Evolutionary conservation across 2,797 vertebrate species (phyloP).

Genomic region (Dermochelys coriacea): DNA sequence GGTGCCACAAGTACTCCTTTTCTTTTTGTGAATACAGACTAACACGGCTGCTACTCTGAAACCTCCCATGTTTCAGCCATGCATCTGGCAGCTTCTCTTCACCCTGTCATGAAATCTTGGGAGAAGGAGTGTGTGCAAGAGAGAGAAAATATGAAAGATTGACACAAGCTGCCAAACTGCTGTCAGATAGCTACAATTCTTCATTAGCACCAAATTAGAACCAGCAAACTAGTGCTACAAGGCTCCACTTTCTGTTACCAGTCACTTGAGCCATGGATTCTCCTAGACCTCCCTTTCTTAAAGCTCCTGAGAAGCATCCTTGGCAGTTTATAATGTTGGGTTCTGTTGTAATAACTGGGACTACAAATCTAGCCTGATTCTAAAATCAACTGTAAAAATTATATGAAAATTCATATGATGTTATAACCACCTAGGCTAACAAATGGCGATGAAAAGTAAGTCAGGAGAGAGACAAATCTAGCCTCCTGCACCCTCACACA

Average conservation of each 20-base stretch:
- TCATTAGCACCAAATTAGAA: background rate
- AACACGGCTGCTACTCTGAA: no score
- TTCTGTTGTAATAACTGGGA: background rate
- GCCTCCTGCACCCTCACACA: background rate
- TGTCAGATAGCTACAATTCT: background rate
- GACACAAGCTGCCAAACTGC: background rate
- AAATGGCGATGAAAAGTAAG: background rate
- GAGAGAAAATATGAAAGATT: background rate
- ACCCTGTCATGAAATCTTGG: accelerated
- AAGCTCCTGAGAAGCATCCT: background rate
- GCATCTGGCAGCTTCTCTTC: background rate
- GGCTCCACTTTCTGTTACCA: background rate
- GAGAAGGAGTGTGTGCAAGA: background rate
- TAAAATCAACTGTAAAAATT: background rate
- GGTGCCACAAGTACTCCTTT: no score
- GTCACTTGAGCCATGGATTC: background rate
- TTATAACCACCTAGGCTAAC: background rate
- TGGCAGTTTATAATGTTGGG: conserved; percentile 21
- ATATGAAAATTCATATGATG: background rate
- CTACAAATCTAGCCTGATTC: background rate
- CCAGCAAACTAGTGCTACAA: background rate
- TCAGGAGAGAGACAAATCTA: background rate
- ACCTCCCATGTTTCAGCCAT: background rate
- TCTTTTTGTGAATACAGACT: no score
- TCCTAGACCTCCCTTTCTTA: background rate